Evolutionary conservation across 2,797 vertebrate species (phyloP), one percentile per base, ranked within the genome.

Genomic region (Lacerta viridis): DNA sequence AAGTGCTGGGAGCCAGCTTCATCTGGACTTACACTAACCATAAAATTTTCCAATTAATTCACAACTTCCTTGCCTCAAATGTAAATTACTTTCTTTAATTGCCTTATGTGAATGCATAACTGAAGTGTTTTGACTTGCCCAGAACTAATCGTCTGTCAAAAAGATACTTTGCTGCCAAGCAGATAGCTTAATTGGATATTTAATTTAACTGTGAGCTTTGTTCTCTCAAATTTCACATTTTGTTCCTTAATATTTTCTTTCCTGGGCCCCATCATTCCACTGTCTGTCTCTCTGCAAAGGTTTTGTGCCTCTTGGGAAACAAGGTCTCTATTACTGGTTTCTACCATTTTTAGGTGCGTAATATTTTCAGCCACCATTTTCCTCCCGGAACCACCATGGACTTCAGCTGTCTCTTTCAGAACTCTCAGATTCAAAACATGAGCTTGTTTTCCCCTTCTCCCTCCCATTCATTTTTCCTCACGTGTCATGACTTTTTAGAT

Each of bases 61-160:
- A 89, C 77, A 66, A 90, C 68, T 94, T 93, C 69, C 43, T 83
- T 85, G 91, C 91, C 92, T 93, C 93, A 95, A 94, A 92, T 91
- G 94, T 29, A 94, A 93, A 95, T 95, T 90, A 71, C 39, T 95
- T 95, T 94, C 89, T 93, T 92, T 96, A 97, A 97, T 95, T 96
- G 93, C 90, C 86, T 91, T 89, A 75, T 92, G 93, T 94, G 93
- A 96, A 95, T 87, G 77, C 91, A 90, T 61, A 93, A 90, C 89
- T 92, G 92, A 93, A 95, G 91, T 91, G 88, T 94, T 88, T 92
- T 95, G 94, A 95, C 94, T 96, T 95, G 91, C 95, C 94, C 90
- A 95, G 93, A 96, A 97, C 93, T 94, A 96, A 96, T 90, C 93
- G 91, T 95, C 95, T 96, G 94, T 96, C 96, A 96, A 95, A 92